Evolutionary conservation across 2,797 vertebrate species (phyloP).

Genomic region (Anisognathus igniventris): DNA sequence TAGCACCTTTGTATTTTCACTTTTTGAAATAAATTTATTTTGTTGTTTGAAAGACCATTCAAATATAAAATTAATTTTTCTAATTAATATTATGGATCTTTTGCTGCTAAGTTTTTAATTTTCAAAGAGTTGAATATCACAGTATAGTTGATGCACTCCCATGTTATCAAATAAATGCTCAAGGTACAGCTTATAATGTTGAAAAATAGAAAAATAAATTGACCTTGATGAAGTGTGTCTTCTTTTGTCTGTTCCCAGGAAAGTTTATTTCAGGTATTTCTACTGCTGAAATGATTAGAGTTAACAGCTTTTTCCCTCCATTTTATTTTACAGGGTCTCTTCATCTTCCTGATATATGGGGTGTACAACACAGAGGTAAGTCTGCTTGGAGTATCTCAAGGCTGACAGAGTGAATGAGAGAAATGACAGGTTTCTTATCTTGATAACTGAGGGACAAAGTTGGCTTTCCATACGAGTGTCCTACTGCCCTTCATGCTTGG

Average conservation of each 20-base stretch:
- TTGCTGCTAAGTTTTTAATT: background rate
- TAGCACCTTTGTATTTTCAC: background rate
- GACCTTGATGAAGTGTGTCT: conserved; percentile 86
- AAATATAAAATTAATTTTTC: conserved; percentile 11
- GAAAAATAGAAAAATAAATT: conserved; percentile 85
- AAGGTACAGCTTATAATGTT: conserved; percentile 77
- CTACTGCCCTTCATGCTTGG: conserved; percentile 99
- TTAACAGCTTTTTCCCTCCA: conserved; percentile 80
- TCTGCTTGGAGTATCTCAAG: conserved; percentile 97
- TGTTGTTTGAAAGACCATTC: background rate
- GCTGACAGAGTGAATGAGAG: conserved; percentile 99
- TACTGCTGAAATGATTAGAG: conserved; percentile 81
- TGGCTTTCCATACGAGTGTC: conserved; percentile 88
- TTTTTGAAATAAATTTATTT: background rate
- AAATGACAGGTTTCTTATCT: conserved; percentile 99
- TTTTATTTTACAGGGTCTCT: conserved; percentile 93
- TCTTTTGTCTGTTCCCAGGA: conserved; percentile 81
- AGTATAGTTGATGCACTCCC: conserved; percentile 27
- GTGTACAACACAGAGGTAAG: conserved; percentile 98
- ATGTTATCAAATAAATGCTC: conserved; percentile 72
- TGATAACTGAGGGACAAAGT: conserved; percentile 86
- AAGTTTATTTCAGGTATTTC: conserved; percentile 83
- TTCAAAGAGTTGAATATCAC: conserved; percentile 1
- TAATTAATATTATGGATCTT: conserved; percentile 34
- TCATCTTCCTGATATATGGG: conserved; percentile 99